phyloP scores from a whole-genome alignment of 1,140 invertebrate genomes.

The Bombyx mandarina region DNA sequence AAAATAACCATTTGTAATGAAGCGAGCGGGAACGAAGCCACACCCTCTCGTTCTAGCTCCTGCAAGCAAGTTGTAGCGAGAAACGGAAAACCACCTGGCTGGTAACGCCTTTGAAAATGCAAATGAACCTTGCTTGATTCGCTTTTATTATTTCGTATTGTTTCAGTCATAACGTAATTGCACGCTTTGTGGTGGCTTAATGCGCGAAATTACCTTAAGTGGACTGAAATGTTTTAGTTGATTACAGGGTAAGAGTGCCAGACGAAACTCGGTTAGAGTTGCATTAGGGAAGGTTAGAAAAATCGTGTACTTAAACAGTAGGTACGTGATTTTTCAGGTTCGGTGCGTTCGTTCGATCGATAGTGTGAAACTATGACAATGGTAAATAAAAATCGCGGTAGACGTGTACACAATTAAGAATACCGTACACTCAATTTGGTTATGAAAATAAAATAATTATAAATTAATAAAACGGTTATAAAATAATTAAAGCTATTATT shows the following conservation, averaged over 20 bases:
- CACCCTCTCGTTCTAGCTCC: conserved; percentile 26
- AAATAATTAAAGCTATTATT: too few relatives aligned
- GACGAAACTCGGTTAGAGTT: too few relatives aligned
- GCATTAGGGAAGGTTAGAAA: too few relatives aligned
- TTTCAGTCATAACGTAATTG: conserved; percentile 40
- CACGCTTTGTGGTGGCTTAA: conserved; percentile 42
- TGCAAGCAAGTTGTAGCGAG: conserved; percentile 8
- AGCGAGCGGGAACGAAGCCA: conserved; percentile 21
- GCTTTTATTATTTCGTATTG: conserved; percentile 53
- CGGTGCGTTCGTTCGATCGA: too few relatives aligned
- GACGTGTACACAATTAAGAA: too few relatives aligned
- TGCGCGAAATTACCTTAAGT: conserved; percentile 47
- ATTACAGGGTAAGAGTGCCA: conserved; percentile 22
- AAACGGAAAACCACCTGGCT: conserved; percentile 28
- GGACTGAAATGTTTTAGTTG: conserved; percentile 35
- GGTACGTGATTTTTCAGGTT: too few relatives aligned
- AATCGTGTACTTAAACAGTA: too few relatives aligned
- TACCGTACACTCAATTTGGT: too few relatives aligned
- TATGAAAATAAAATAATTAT: too few relatives aligned
- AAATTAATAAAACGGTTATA: too few relatives aligned
- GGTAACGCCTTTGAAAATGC: conserved; percentile 29
- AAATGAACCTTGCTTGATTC: conserved; percentile 41
- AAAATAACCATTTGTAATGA: conserved; percentile 65
- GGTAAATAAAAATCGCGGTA: too few relatives aligned
- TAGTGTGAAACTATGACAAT: too few relatives aligned